Conservation (phyloP, 2,797 vertebrate genomes). For the Chromis chromis region DNA sequence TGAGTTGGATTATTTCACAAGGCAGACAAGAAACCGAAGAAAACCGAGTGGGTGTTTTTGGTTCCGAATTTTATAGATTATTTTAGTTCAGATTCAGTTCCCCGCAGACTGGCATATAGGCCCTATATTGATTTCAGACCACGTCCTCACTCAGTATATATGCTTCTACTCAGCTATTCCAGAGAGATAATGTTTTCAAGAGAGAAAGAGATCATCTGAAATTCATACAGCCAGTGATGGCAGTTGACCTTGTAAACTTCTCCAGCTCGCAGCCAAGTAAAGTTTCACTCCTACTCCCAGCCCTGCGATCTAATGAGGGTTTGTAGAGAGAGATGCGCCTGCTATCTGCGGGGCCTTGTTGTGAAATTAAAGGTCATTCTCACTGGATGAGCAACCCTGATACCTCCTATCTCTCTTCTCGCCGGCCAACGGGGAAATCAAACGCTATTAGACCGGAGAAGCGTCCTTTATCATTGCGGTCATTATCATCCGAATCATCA, state of each 20-base stretch:
- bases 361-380: constrained; percentile 84
- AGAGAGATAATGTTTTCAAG: constrained; percentile 44
- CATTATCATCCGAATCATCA: constrained; percentile 80
- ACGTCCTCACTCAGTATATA: constrained; percentile 19
- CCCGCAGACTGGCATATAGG: constrained; percentile 27
- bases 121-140: constrained; percentile 54
- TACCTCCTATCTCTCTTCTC: constrained; percentile 70
- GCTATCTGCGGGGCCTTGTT: constrained; percentile 77
- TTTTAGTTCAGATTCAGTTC: constrained; percentile 29
- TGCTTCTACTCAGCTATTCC: constrained; percentile 28
- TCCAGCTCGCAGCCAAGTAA: constrained; percentile 69
- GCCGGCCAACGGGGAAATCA: constrained; percentile 81
- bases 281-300: constrained; percentile 68
- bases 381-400: constrained; percentile 77
- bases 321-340: constrained; percentile 56
- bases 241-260: constrained; percentile 79
- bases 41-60: constrained; percentile 28
- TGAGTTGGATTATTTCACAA: constrained; percentile 62
- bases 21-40: constrained; percentile 23
- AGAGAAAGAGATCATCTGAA: constrained; percentile 40
- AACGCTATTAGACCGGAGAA: constrained; percentile 78
- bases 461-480: constrained; percentile 78
- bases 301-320: constrained; percentile 75
- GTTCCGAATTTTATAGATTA: constrained; percentile 38
- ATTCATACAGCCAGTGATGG: constrained; percentile 47